Evolutionary conservation across 2,888 invertebrate species (phyloP).

Genomic region (Pseudococcus longispinus): DNA sequence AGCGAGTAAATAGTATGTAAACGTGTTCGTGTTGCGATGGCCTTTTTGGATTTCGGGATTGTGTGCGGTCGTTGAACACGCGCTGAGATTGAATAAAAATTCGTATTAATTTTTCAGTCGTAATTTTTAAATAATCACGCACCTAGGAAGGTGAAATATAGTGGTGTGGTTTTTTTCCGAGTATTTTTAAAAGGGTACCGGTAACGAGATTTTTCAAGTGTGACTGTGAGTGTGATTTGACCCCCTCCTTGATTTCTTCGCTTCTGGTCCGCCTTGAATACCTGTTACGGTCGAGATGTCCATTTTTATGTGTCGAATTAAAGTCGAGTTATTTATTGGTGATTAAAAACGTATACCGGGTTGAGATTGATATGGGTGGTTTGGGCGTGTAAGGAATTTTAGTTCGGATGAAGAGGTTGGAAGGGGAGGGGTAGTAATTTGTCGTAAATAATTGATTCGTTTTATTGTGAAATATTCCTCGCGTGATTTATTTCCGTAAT

Average conservation of each 20-base stretch:
- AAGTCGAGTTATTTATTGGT: not conserved
- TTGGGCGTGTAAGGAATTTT: not conserved
- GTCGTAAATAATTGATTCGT: too few relatives aligned
- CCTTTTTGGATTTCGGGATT: not conserved
- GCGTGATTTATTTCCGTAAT: too few relatives aligned
- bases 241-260: not conserved
- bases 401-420: not conserved
- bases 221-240: not conserved
- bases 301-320: not conserved
- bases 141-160: not conserved
- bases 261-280: not conserved
- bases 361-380: not conserved
- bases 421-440: not conserved
- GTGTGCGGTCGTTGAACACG: constrained; percentile 13
- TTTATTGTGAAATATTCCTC: too few relatives aligned
- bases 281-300: not conserved
- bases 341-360: not conserved
- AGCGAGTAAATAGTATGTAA: not conserved
- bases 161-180: not conserved
- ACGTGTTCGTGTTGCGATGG: not conserved
- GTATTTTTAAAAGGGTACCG: not conserved
- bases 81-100: constrained; percentile 14
- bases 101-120: constrained; percentile 12
- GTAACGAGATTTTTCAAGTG: not conserved
- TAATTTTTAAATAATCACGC: constrained; percentile 24